Evolutionary conservation across 2,113 vertebrate genomes (phyloP).

Genomic region (Sprattus sprattus): DNA sequence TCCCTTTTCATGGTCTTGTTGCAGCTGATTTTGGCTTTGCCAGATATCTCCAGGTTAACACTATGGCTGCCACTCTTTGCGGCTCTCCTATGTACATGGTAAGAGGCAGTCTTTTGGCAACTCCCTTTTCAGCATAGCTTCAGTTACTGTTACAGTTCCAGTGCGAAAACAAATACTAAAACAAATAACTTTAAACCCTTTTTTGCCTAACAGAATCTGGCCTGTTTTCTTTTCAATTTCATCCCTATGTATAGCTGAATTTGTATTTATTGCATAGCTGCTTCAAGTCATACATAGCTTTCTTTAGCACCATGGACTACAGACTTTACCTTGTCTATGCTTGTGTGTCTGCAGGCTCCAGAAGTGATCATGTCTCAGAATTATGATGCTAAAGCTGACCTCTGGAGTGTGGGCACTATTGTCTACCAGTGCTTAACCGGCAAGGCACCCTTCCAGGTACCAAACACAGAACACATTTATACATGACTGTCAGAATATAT

Average conservation of each 20-base stretch:
- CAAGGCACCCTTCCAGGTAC: constrained; percentile 95
- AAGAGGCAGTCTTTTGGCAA: constrained; percentile 43
- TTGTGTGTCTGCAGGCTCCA: constrained; percentile 77
- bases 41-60: constrained; percentile 94
- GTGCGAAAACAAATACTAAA: no score
- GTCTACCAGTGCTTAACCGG: constrained; percentile 97
- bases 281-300: neutral
- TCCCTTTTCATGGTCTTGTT: neutral
- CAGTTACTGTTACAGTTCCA: no score
- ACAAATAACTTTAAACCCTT: neutral
- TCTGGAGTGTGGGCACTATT: constrained; percentile 98
- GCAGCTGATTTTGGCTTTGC: constrained; percentile 97
- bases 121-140: neutral
- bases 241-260: neutral
- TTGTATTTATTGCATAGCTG: neutral
- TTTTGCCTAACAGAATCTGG: neutral
- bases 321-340: constrained; percentile 1
- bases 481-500: neutral
- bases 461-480: neutral
- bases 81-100: constrained; percentile 99
- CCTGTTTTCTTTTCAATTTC: neutral
- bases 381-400: constrained; percentile 95
- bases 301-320: neutral
- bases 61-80: constrained; percentile 96
- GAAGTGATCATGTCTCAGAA: constrained; percentile 98